Conservation (phyloP, 2,888 invertebrate genomes). For the Cordylochernes scorpioides region DNA sequence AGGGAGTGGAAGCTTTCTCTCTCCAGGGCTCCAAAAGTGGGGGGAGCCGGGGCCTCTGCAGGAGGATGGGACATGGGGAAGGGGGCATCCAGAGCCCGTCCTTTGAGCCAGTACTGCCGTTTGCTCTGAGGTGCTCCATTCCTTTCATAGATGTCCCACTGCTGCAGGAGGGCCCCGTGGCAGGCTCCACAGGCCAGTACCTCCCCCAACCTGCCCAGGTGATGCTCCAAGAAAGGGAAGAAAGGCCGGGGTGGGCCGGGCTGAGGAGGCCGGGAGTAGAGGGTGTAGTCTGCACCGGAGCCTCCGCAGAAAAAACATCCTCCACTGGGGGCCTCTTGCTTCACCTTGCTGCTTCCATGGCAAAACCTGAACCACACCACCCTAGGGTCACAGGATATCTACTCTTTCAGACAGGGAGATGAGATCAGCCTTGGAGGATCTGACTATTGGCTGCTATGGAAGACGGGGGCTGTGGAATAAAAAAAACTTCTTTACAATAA, state of each 20-base stretch:
- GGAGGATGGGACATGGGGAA: constrained; percentile 34
- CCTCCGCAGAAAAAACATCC: constrained; percentile 1
- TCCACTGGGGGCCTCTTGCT: too few relatives aligned
- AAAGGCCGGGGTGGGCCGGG: constrained; percentile 29
- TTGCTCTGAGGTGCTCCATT: constrained; percentile 58
- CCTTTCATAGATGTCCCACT: constrained; percentile 71
- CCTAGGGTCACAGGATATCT: too few relatives aligned
- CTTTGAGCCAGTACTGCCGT: constrained; percentile 71
- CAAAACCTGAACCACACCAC: too few relatives aligned
- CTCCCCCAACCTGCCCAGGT: constrained; percentile 30
- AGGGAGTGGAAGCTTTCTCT: neutral
- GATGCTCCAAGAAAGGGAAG: constrained; percentile 70
- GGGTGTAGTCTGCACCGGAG: neutral
- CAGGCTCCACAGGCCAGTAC: constrained; percentile 59
- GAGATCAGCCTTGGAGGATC: too few relatives aligned
- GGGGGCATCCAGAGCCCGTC: constrained; percentile 61
- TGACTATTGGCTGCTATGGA: too few relatives aligned
- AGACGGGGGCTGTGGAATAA: too few relatives aligned
- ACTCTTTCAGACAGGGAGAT: too few relatives aligned
- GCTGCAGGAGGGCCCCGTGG: constrained; percentile 54
- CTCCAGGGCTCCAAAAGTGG: constrained; percentile 1
- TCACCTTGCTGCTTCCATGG: too few relatives aligned
- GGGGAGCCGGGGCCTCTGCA: constrained; percentile 1
- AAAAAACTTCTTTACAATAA: too few relatives aligned
- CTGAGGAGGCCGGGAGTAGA: neutral